Evolutionary conservation across 2,113 vertebrate species (phyloP), one percentile per base, ranked within the genome.

Genomic region (Prunella himalayana): DNA sequence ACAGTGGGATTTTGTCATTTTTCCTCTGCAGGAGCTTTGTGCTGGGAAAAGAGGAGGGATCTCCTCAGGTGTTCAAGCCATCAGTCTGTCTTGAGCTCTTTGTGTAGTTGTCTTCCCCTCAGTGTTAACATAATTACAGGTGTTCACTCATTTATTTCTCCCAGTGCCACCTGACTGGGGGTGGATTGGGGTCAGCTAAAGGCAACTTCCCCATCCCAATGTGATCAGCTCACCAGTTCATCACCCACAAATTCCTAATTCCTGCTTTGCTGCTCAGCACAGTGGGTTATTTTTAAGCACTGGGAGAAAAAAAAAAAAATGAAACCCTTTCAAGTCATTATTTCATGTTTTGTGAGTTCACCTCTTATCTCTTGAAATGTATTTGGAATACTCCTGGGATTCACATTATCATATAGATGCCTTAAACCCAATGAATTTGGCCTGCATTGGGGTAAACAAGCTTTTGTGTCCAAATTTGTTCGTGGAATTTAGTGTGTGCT

Each of bases 161-260:
- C 44, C 33, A n/a, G 41, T 75, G 70, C 33, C 49, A 54, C 47
- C 57, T 61, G 47, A 12, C 31, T 35, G 0, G 9, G 21, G 64
- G 12, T 13, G 27, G 28, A 28, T 68, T 20, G 47, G 54, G 41
- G 42, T 37, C 59, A 87, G 61, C 57, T 78, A 37, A 82, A 76
- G 66, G 22, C 31, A 64, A 13, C 30, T 86, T 51, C 15, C 13
- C 0, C 0, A 14, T 42, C n/a, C 41, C 21, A 2, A 3, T 54
- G 76, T 2, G 16, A 88, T 50, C 50, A 30, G 8, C 41, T 92
- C 57, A 42, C 16, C 33, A 27, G 45, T 65, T 78, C 60, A n/a
- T 70, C 81, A 64, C 37, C 41, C 28, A 7, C 0, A 2, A 47
- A 66, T 81, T 69, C 68, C 9, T 39, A 20, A 45, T 63, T 72